Conservation (phyloP, 53 echinoderm and acorn worm genomes). For the Holothuria scabra region DNA sequence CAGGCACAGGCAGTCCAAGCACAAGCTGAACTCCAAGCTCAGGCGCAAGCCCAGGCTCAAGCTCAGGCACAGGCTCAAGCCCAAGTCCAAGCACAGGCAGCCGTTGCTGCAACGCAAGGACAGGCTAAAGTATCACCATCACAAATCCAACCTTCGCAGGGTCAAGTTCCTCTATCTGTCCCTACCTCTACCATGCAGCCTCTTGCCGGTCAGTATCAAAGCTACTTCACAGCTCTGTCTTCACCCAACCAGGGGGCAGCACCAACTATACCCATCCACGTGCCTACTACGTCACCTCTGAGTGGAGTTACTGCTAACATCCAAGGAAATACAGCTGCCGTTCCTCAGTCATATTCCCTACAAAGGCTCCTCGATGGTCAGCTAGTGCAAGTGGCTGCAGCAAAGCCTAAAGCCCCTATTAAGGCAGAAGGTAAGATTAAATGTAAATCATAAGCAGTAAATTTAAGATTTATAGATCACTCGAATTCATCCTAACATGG, state of each 20-base stretch:
- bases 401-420: background rate
- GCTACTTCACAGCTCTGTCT: conserved; percentile 47
- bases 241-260: conserved; percentile 29
- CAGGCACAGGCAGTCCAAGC: conserved; percentile 1
- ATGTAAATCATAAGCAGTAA: no score
- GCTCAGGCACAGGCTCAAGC: conserved; percentile 17
- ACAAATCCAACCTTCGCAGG: no score
- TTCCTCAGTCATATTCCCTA: conserved; percentile 19
- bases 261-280: conserved; percentile 59
- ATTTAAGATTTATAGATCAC: no score
- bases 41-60: conserved; percentile 14
- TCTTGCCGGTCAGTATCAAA: conserved; percentile 58
- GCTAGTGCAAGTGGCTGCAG: conserved; percentile 4
- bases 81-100: no score
- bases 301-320: conserved; percentile 33
- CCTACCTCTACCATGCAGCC: background rate
- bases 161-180: no score
- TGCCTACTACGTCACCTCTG: conserved; percentile 62
- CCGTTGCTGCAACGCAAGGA: no score
- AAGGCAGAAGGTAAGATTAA: conserved; percentile 24
- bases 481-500: no score
- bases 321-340: conserved; percentile 35
- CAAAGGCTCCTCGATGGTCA: conserved; percentile 28
- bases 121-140: no score
- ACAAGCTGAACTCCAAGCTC: background rate